phyloP scores from a whole-genome alignment of 2,113 vertebrate genomes.

The Corythornis vintsioides region DNA sequence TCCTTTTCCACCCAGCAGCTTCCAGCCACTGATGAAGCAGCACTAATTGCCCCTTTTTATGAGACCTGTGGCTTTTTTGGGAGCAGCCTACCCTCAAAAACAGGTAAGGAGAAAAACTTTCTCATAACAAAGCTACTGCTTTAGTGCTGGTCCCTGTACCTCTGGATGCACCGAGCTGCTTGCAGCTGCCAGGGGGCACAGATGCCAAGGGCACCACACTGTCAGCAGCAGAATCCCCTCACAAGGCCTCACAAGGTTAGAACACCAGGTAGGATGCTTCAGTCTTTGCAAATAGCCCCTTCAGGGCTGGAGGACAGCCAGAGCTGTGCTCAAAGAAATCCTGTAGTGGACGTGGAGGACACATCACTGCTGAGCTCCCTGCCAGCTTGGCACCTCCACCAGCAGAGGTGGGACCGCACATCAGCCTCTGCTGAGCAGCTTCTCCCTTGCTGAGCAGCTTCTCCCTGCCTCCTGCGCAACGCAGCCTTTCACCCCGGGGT shows the following conservation, averaged over 20 bases:
- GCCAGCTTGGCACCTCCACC: fast-evolving
- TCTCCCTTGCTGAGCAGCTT: no score
- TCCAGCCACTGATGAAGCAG: neutral
- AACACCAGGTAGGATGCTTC: neutral
- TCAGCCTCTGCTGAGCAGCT: neutral
- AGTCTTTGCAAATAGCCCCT: neutral
- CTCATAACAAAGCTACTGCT: neutral
- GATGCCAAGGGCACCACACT: fast-evolving
- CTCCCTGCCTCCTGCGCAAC: neutral
- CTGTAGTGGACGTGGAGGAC: neutral
- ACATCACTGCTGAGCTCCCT: neutral
- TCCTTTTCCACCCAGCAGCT: no score
- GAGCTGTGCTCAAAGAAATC: neutral
- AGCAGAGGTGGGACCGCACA: fast-evolving
- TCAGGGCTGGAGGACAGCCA: fast-evolving
- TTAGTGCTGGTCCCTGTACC: neutral
- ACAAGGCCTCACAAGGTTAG: no score
- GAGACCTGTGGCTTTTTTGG: neutral
- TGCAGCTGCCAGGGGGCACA: neutral
- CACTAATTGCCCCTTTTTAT: neutral
- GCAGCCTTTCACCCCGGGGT: neutral
- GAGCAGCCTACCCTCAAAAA: neutral
- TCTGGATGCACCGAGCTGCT: fast-evolving
- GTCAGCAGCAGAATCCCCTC: neutral
- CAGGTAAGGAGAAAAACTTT: neutral